These are phyloP conservation scores for Lasioglossum baleicum DNA, from an alignment of 1,140 invertebrate species.

Conservation along the genomic window DNA sequence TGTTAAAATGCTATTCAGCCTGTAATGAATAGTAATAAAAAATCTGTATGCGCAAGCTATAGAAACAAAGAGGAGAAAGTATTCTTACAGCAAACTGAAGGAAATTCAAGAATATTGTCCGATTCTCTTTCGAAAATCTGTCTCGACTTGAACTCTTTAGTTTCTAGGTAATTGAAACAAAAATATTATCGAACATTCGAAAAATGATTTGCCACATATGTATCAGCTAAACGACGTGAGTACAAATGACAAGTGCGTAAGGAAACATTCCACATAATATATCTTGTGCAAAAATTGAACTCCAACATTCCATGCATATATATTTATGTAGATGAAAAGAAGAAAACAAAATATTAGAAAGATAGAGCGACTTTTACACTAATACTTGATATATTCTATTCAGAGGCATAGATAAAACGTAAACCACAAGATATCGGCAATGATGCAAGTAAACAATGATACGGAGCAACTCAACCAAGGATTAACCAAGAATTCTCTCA, in stretches of 20 bases:
- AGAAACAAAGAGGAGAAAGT: not conserved
- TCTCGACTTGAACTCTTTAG: no score
- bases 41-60: not conserved
- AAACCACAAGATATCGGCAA: slow-evolving; percentile 1
- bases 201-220: no score
- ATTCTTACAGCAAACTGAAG: not conserved
- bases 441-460: slow-evolving; percentile 1
- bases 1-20: not conserved
- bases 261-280: no score
- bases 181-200: not conserved
- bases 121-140: not conserved
- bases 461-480: slow-evolving; percentile 17
- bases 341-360: not conserved
- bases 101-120: not conserved
- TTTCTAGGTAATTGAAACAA: no score
- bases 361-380: not conserved
- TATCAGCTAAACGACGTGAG: no score
- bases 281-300: not conserved
- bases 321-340: not conserved
- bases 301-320: slow-evolving; percentile 13
- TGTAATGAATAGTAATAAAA: not conserved
- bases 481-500: slow-evolving; percentile 44
- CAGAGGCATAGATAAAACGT: slow-evolving; percentile 16
- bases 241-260: no score
- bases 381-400: slow-evolving; percentile 3